Evolutionary conservation across 2,888 invertebrate species (phyloP).

Genomic region (Polia nebulosa): DNA sequence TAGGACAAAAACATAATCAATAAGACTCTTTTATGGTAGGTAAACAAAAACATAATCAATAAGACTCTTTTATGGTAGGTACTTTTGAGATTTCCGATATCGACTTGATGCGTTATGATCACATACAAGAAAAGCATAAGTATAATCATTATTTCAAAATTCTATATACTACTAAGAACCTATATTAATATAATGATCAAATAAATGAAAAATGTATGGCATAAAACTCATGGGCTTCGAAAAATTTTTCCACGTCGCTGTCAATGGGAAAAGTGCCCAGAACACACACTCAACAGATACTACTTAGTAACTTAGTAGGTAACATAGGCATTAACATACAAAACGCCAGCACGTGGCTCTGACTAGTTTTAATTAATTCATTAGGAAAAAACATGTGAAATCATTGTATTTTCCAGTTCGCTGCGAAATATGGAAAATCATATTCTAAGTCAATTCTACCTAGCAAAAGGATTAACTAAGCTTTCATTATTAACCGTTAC

Average conservation of each 20-base stretch:
- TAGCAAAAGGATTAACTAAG: background rate
- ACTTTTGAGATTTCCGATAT: background rate
- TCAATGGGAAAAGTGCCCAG: too few species aligned
- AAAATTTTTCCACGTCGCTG: too few species aligned
- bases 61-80: background rate
- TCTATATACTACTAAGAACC: too few species aligned
- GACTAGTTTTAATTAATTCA: background rate
- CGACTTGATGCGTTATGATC: background rate
- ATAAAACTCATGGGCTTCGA: too few species aligned
- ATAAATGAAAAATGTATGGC: too few species aligned
- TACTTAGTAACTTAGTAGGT: background rate
- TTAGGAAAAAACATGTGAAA: background rate
- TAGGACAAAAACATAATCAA: constrained; percentile 8
- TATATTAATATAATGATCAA: too few species aligned
- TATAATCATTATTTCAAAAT: background rate
- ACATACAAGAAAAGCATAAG: background rate
- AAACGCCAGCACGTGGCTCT: constrained; percentile 24
- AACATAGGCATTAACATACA: background rate
- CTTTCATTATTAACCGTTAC: too few species aligned
- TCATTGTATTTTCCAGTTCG: background rate
- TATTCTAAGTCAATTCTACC: too few species aligned
- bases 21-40: too few species aligned
- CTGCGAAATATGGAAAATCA: background rate
- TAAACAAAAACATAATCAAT: constrained; percentile 12
- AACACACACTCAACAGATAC: too few species aligned